Conservation (phyloP, 2,888 invertebrate genomes). For the Aquatica leii region DNA sequence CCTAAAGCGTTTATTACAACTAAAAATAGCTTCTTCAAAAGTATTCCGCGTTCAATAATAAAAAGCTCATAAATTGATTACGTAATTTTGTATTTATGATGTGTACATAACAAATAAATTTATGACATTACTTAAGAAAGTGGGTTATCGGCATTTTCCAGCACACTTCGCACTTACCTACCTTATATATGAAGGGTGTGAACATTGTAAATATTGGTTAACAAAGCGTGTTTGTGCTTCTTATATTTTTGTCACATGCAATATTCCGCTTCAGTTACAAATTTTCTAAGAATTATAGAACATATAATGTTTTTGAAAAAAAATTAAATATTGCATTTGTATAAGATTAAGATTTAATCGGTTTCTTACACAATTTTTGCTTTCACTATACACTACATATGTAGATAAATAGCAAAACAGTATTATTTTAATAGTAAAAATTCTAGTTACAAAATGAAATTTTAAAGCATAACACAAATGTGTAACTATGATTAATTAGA, state of each 20-base stretch:
- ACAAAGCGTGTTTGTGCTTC: constrained; percentile 53
- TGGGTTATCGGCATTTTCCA: constrained; percentile 38
- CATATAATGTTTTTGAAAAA: no score
- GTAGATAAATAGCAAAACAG: no score
- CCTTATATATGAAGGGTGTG: constrained; percentile 51
- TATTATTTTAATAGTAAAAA: no score
- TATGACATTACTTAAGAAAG: constrained; percentile 37
- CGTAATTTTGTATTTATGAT: constrained; percentile 29
- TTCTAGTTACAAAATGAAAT: no score
- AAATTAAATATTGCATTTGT: no score
- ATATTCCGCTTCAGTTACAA: constrained; percentile 43
- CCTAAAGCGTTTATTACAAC: constrained; percentile 33
- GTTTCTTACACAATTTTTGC: no score
- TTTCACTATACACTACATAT: no score
- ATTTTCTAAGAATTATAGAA: constrained; percentile 1
- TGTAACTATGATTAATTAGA: no score
- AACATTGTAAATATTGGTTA: constrained; percentile 55
- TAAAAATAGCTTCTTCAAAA: constrained; percentile 9
- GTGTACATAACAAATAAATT: constrained; percentile 35
- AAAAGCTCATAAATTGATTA: constrained; percentile 18
- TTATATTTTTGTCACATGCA: constrained; percentile 52
- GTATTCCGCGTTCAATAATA: no score
- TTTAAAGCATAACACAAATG: no score
- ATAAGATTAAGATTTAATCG: no score
- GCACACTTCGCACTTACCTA: constrained; percentile 44